Evolutionary conservation across 2,113 vertebrate species (phyloP).

Genomic region (Antennarius striatus): DNA sequence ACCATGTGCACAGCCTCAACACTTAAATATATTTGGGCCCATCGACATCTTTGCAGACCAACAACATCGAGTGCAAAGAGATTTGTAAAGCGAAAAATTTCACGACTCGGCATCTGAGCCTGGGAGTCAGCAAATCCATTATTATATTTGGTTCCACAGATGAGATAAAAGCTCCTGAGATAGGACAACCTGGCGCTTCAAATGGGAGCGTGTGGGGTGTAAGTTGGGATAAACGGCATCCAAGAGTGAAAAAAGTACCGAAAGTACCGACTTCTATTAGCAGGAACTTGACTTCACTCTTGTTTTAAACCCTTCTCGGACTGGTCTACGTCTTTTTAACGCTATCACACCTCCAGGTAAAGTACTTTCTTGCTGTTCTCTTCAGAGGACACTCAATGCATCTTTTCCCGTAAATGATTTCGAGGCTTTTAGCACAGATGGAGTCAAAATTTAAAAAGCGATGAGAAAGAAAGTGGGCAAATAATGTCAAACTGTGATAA

Average conservation of each 20-base stretch:
- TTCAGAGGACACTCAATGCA: constrained; percentile 33
- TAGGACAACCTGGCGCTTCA: constrained; percentile 16
- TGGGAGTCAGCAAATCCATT: constrained; percentile 24
- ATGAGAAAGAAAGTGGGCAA: constrained; percentile 31
- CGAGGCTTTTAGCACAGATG: constrained; percentile 37
- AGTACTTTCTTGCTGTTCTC: constrained; percentile 41
- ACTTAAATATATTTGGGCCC: constrained; percentile 27
- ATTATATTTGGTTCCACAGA: constrained; percentile 29
- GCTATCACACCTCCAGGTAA: constrained; percentile 21
- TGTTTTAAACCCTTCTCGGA: too few relatives aligned
- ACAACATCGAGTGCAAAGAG: constrained; percentile 23
- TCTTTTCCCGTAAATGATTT: constrained; percentile 6
- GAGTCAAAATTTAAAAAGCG: constrained; percentile 52
- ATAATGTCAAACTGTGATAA: constrained; percentile 56
- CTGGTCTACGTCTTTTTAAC: too few relatives aligned
- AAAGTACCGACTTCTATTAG: constrained; percentile 1
- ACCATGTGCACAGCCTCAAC: neutral
- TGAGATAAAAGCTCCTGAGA: constrained; percentile 25
- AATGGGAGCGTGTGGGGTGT: constrained; percentile 6
- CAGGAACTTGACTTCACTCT: too few relatives aligned
- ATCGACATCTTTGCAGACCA: constrained; percentile 34
- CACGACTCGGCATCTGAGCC: constrained; percentile 29
- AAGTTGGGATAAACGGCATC: constrained; percentile 4
- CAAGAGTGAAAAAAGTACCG: neutral
- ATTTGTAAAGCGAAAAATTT: constrained; percentile 27